Evolutionary conservation across 1,140 invertebrate species (phyloP).

Genomic region (Euglossa dilemma): DNA sequence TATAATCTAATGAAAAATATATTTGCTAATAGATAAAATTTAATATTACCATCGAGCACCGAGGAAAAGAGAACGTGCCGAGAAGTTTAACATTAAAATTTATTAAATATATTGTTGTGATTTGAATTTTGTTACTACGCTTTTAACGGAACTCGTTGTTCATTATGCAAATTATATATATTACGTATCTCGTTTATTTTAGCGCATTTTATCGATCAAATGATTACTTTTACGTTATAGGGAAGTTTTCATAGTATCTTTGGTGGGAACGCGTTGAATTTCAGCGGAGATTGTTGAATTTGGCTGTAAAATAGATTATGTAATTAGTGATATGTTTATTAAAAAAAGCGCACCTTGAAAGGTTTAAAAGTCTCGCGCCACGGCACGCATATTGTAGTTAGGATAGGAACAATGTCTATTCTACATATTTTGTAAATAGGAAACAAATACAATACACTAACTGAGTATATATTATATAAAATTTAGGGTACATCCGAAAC

Average conservation of each 20-base stretch:
- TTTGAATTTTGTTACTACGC: conserved; percentile 42
- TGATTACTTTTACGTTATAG: conserved; percentile 58
- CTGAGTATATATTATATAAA: conserved; percentile 65
- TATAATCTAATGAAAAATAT: conserved; percentile 7
- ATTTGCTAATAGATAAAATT: conserved; percentile 6
- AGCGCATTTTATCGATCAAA: conserved; percentile 59
- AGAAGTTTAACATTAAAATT: conserved; percentile 10
- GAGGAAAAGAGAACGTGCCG: not conserved
- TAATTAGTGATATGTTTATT: conserved; percentile 73
- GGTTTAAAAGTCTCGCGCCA: conserved; percentile 74
- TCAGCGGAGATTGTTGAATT: conserved; percentile 81
- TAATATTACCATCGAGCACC: conserved; percentile 5
- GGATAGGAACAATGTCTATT: conserved; percentile 78
- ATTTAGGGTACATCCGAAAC: conserved; percentile 57
- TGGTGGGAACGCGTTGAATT: conserved; percentile 69
- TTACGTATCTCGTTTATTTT: conserved; percentile 52
- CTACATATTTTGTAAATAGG: conserved; percentile 80
- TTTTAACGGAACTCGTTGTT: conserved; percentile 56
- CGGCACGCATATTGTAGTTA: conserved; percentile 79
- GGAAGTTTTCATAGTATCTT: conserved; percentile 35
- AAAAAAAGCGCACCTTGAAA: conserved; percentile 72
- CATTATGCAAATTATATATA: conserved; percentile 45
- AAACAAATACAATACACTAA: conserved; percentile 68
- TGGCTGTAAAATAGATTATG: conserved; percentile 80
- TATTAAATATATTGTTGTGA: conserved; percentile 27